Conservation (phyloP, 2,888 invertebrate species). For the Macrophya annulata region DNA sequence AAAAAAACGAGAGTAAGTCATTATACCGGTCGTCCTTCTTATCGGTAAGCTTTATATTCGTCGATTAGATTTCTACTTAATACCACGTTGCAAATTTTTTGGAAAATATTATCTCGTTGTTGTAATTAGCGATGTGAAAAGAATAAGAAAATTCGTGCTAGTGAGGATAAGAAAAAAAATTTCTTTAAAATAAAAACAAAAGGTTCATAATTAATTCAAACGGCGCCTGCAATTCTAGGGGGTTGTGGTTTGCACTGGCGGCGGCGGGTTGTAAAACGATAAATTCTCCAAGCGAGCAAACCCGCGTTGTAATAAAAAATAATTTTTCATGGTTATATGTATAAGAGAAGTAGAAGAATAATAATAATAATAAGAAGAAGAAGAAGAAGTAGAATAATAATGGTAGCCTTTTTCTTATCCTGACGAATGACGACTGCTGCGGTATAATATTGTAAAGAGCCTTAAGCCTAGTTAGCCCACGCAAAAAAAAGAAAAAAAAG, state of each 20-base stretch:
- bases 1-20: neutral
- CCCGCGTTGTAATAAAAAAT: slow-evolving; percentile 1
- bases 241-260: neutral
- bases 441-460: no score
- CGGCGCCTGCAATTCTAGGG: neutral
- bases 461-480: slow-evolving; percentile 24
- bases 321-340: neutral
- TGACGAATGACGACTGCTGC: slow-evolving; percentile 20
- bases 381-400: neutral
- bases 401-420: slow-evolving; percentile 30
- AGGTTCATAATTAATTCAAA: neutral
- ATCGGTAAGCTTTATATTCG: neutral
- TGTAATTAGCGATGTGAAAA: neutral
- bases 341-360: neutral
- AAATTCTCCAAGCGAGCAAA: neutral
- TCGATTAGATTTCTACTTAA: neutral
- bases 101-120: neutral
- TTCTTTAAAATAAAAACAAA: neutral
- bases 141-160: neutral
- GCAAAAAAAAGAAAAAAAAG: neutral
- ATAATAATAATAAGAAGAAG: neutral
- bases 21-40: neutral
- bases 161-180: neutral
- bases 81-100: neutral
- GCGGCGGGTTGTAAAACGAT: neutral